Evolutionary conservation across 2,888 invertebrate species (phyloP), one percentile per base, ranked within the genome.

Genomic region (Drosophila limbata): DNA sequence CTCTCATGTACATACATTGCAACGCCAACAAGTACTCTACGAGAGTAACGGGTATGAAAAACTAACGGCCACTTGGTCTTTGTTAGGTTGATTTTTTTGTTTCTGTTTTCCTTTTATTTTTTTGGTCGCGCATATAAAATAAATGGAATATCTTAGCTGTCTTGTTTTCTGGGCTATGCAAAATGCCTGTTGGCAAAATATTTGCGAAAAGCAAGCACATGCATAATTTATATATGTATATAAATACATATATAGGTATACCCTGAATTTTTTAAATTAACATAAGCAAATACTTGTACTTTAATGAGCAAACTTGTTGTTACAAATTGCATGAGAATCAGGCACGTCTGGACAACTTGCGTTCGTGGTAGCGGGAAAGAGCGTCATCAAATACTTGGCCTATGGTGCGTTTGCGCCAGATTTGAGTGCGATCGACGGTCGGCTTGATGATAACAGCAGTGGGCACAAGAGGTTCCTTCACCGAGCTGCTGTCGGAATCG

Each of bases 401-500:
- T 15, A 97, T 95, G 31, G 97, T 97, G 81, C 97, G 94, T 89
- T 97, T 97, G 86, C 95, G 95, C 96, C 97, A 97, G 85, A 97
- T 95, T 89, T 55, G 45, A 2, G 65, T 69, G 13, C 81, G 88
- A 59, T 84, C 88, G 8, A 83, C 51, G 5, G 69, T 50, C 1
- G 70, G 47, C 28, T 59, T 63, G 4, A 53, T 59, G 6, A 60
- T 67, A 3, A 51, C 63, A 4, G 53, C 69, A 21, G 19, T 44
- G 17, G 64, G 63, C n/a, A 47, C 53, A 1, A 51, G 48, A 2
- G 40, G 9, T 31, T 61, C 45, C 15, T 60, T 45, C 4, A 1
- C n/a, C 4, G 21, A 13, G 0, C 13, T 13, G 9, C 45, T 47
- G 6, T 56, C 42, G 9, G 8, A 11, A 0, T 40, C 39, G 10